These are phyloP conservation scores for Paragorgia papillata DNA, from an alignment of 92 coral and sea anemone genomes.

Conservation along the genomic window DNA sequence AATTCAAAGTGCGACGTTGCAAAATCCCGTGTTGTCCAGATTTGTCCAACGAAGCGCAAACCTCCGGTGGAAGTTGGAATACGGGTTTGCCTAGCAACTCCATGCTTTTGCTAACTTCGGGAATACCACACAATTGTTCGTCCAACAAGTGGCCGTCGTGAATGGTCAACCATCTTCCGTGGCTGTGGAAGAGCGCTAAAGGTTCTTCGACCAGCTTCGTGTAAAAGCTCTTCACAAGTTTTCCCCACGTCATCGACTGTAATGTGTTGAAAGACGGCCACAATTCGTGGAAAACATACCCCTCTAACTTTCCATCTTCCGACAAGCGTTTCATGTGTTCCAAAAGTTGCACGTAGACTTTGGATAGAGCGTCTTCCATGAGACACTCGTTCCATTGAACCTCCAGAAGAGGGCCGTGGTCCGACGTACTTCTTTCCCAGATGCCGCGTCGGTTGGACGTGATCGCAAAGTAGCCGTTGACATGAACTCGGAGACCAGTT, in stretches of 20 bases:
- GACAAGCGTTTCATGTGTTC: slow-evolving; percentile 68
- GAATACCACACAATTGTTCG: slow-evolving; percentile 40
- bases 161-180: slow-evolving; percentile 62
- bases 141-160: slow-evolving; percentile 65
- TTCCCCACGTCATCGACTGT: slow-evolving; percentile 65
- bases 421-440: slow-evolving; percentile 83
- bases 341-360: slow-evolving; percentile 77
- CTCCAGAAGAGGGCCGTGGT: slow-evolving; percentile 69
- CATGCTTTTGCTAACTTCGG: slow-evolving; percentile 54
- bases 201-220: slow-evolving; percentile 49
- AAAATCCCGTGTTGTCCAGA: slow-evolving; percentile 54
- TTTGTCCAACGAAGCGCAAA: slow-evolving; percentile 55
- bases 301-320: slow-evolving; percentile 38
- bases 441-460: slow-evolving; percentile 85
- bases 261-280: slow-evolving; percentile 72
- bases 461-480: slow-evolving; percentile 89
- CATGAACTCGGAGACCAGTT: slow-evolving; percentile 92
- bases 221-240: slow-evolving; percentile 66
- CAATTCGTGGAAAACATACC: slow-evolving; percentile 50
- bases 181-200: slow-evolving; percentile 57
- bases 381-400: slow-evolving; percentile 92
- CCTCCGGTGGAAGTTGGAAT: slow-evolving; percentile 63
- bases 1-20: slow-evolving; percentile 58
- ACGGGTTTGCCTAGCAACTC: slow-evolving; percentile 51
- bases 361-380: slow-evolving; percentile 84